Evolutionary conservation across 2,888 invertebrate species (phyloP).

Genomic region (Chymomyza procnemis): DNA sequence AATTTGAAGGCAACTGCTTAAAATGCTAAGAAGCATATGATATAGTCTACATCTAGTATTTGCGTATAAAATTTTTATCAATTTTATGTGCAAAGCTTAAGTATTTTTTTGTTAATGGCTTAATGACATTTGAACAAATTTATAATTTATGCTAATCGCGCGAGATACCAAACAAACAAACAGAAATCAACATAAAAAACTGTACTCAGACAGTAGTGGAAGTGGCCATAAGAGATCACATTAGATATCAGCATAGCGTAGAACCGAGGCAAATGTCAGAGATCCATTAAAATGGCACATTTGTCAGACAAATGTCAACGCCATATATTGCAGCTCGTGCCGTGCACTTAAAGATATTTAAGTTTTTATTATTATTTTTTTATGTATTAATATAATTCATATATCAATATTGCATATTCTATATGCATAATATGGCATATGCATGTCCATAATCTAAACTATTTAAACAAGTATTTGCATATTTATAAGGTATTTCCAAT

Average conservation of each 20-base stretch:
- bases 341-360: conserved; percentile 32
- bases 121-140: conserved; percentile 46
- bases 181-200: background rate
- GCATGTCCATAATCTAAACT: conserved; percentile 57
- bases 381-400: conserved; percentile 26
- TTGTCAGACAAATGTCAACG: conserved; percentile 57
- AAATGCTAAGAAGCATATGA: background rate
- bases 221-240: background rate
- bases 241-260: background rate
- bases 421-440: conserved; percentile 27
- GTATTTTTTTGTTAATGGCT: conserved; percentile 37
- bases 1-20: background rate
- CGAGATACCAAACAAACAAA: background rate
- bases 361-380: conserved; percentile 11
- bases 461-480: conserved; percentile 54
- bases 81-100: background rate
- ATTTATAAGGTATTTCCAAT: conserved; percentile 56
- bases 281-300: conserved; percentile 43
- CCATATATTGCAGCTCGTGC: conserved; percentile 43
- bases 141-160: conserved; percentile 23
- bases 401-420: conserved; percentile 18
- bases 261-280: conserved; percentile 30
- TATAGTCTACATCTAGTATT: no score
- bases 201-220: background rate
- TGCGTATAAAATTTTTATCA: background rate